phyloP scores from a whole-genome alignment of 2,888 invertebrate species.

The Resseliella maxima region DNA sequence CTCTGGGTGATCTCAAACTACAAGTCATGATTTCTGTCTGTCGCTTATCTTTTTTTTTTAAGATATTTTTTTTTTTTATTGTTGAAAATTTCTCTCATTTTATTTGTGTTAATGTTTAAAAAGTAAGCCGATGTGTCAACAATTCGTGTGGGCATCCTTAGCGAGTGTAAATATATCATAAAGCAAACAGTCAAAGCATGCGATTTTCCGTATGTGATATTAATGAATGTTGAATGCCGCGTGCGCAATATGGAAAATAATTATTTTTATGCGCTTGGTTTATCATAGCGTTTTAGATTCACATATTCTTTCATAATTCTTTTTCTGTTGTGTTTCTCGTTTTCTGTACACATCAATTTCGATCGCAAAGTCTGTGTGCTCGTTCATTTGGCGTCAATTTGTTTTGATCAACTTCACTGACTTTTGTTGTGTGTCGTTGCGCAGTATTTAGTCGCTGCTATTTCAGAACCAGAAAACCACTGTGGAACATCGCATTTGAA shows the following conservation, averaged over 20 bases:
- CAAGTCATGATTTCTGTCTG: neutral
- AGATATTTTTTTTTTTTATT: neutral
- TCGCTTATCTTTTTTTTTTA: neutral
- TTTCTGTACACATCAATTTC: neutral
- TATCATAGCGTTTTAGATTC: slow-evolving; percentile 40
- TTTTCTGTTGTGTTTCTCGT: neutral
- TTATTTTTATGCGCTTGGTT: slow-evolving; percentile 42
- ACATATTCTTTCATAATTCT: too few species aligned
- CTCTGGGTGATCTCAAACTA: slow-evolving; percentile 5
- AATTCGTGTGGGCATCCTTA: slow-evolving; percentile 14
- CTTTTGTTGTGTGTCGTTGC: neutral
- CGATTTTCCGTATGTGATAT: neutral
- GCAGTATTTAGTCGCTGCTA: neutral
- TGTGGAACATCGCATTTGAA: neutral
- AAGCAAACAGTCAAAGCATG: slow-evolving; percentile 27
- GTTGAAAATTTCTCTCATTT: slow-evolving; percentile 28
- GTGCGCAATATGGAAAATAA: slow-evolving; percentile 48
- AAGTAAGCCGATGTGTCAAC: neutral
- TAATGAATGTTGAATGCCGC: slow-evolving; percentile 42
- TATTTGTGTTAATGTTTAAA: slow-evolving; percentile 27
- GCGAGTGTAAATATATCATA: slow-evolving; percentile 22
- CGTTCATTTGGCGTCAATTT: slow-evolving; percentile 7
- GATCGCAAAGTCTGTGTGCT: neutral
- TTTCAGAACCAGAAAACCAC: neutral
- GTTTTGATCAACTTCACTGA: slow-evolving; percentile 44